Evolutionary conservation across 1,140 invertebrate genomes (phyloP), one percentile per base, ranked within the genome.

Genomic region (Tetraneura akinire): DNA sequence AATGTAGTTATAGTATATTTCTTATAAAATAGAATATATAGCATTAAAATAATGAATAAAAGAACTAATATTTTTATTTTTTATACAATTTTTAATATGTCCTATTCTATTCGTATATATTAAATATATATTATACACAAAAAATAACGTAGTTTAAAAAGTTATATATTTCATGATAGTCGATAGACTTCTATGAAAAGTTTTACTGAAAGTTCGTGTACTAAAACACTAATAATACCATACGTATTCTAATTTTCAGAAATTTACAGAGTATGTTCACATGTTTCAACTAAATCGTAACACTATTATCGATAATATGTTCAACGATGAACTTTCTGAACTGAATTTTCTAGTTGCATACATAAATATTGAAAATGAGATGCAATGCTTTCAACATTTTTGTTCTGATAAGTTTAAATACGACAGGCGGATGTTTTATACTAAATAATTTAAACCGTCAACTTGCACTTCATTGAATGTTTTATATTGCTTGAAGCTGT

Each of bases 361-460:
- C 18, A 49, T 45, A 49, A 29, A 18, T 6, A 47, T 47, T 26
- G 26, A 32, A 8, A 70, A 68, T 70, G 14, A 3, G 49, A 49
- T 21, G 16, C 16, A 49, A 51, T 11, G 29, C 6, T 29, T 18
- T 29, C 16, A 49, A 49, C 23, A 70, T 45, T 70, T 26, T 29
- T 4, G 3, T 11, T 70, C 23, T 16, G 37, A 14, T 11, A 47
- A 70, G 21, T 70, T 26, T 29, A 29, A 70, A 49, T 14, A 49
- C 45, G 8, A 49, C 3, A 37, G 6, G 47, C 37, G n/a, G n/a
- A 49, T 26, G 6, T 49, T 1, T n/a, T 49, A 45, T 29, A 49
- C 2, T 49, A 23, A 70, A 70, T 70, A 70, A 49, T 51, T 70
- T 70, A 49, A 70, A 10, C 49, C 47, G 23, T 49, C 21, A 49